These are phyloP conservation scores for Brenthis hecate DNA, from an alignment of 2,888 invertebrate genomes.

Conservation along the genomic window DNA sequence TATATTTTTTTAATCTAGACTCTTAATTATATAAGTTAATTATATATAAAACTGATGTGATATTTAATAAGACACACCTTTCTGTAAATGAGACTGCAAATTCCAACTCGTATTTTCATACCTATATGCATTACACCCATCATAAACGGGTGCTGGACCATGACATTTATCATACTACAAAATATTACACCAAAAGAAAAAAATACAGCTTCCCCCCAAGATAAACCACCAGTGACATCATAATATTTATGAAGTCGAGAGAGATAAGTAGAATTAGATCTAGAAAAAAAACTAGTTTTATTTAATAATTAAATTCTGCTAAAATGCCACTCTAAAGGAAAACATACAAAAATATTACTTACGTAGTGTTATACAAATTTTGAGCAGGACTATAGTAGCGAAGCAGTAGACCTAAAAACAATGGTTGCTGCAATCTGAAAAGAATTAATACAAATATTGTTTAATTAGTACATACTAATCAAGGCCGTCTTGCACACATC, in stretches of 20 bases:
- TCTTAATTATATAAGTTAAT: not conserved
- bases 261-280: slow-evolving; percentile 81
- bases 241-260: slow-evolving; percentile 84
- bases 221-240: slow-evolving; percentile 70
- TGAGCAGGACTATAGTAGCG: slow-evolving; percentile 78
- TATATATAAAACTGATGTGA: too few relatives aligned
- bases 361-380: slow-evolving; percentile 56
- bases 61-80: slow-evolving; percentile 81
- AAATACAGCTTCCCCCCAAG: slow-evolving; percentile 84
- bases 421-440: slow-evolving; percentile 84
- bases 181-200: slow-evolving; percentile 86
- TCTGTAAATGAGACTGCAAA: slow-evolving; percentile 92
- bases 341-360: slow-evolving; percentile 44
- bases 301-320: not conserved
- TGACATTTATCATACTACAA: slow-evolving; percentile 84
- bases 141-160: slow-evolving; percentile 87
- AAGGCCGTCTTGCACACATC: too few relatives aligned
- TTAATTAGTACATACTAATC: not conserved
- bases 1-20: slow-evolving; percentile 5
- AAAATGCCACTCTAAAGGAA: not conserved
- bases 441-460: not conserved
- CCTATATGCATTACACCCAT: slow-evolving; percentile 89
- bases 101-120: slow-evolving; percentile 90
- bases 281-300: slow-evolving; percentile 47
- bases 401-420: slow-evolving; percentile 84